Evolutionary conservation across 2,888 invertebrate species (phyloP), one percentile per base, ranked within the genome.

Genomic region (Zygothrica quintamaculata): DNA sequence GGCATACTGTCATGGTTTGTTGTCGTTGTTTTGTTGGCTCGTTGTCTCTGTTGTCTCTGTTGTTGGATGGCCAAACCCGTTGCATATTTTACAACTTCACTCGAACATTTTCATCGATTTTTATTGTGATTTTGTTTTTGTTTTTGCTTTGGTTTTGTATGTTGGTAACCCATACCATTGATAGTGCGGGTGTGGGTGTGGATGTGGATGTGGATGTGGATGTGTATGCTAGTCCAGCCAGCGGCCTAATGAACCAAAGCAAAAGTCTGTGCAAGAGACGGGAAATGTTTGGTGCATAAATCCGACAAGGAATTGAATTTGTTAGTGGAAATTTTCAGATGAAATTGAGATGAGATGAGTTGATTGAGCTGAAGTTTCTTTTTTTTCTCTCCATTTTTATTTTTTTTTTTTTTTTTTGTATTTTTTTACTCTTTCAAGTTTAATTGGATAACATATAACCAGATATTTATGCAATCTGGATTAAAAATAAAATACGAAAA

Each of bases 131-230:
- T n/a, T n/a, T n/a, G n/a, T n/a, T n/a, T n/a, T n/a, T n/a, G n/a
- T n/a, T n/a, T n/a, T 53, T 16, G 13, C 5, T 34, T 34, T 12
- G 11, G 2, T 8, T 8, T 31, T 31, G 3, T 31, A 9, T 22
- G 5, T 22, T 22, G 18, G 18, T 3, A 5, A 1, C 36, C 25
- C 6, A 11, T 11, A 11, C 22, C 31, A 55, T 56, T 16, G 22
- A 42, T 48, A 25, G 40, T 31, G 31, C 37, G 57, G 64, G 77
- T 53, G 84, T 79, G 77, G 77, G 77, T 78, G 77, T 5, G 3
- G n/a, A n/a, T n/a, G n/a, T n/a, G n/a, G n/a, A n/a, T 31, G 31
- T 34, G 57, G 64, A 73, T 53, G 84, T 79, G 77, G 77, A 84
- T 78, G 77, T 5, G 3, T n/a, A n/a, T 3, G 18, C 5, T 5